Base-by-base conservation (phyloP, 2,797 vertebrate genomes). In the Pristis pectinata region DNA sequence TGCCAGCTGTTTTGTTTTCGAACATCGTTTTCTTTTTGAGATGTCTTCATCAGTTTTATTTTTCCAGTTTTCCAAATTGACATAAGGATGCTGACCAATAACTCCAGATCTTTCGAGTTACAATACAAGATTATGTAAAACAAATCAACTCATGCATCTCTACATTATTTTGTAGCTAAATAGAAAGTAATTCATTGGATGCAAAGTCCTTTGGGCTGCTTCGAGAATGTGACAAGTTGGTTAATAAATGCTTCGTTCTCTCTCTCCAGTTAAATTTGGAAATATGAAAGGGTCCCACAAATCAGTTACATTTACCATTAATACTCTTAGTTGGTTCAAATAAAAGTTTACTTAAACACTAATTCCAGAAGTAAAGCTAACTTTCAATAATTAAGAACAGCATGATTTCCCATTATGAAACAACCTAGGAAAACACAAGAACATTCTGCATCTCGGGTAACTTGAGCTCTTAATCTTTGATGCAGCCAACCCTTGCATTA, bases 391-490 rank as follows among this genome's bases (percentile, higher is more conserved):
- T 24, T 95, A 95, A 80, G 94, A 95, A 94, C 85, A 95, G 95
- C 41, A 93, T 94, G 74, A 61, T 94, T 94, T 77, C 70, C 83
- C 85, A 95, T 95, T 95, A 0, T 94, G 95, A 95, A 96, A 96
- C 93, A 95, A 95, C 95, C 59, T 94, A 95, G 95, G 95, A 77
- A 95, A 94, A 95, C 94, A n/a, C 67, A 95, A 77, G 94, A 4
- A n/a, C 87, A 95, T 95, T 94, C 95, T 95, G 74, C 76, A 95
- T 95, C 95, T 94, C 95, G 94, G 94, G 93, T 95, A 95, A 79
- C 64, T 30, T 94, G 95, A 96, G 95, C 94, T 94, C 95, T 87
- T 83, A 94, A 83, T 87, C 92, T 95, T 96, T 95, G 93, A 95
- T 95, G 41, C 22, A 93, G 70, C 37, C 64, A 93, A 70, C 95